Evolutionary conservation across 1,140 invertebrate species (phyloP).

Genomic region (Monochamus saltuarius): DNA sequence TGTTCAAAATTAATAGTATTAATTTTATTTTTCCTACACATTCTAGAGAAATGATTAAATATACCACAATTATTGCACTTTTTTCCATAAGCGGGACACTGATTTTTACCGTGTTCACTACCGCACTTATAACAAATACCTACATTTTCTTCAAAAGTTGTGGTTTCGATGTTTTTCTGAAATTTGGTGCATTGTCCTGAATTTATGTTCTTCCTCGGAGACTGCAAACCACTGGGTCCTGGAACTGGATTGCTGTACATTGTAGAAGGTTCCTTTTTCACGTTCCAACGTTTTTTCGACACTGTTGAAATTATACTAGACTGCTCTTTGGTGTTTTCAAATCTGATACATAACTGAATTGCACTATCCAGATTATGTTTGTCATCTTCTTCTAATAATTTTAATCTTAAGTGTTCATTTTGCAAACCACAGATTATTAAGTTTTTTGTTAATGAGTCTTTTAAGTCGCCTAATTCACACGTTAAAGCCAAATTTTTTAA

Average conservation of each 20-base stretch:
- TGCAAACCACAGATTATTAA: conserved; percentile 28
- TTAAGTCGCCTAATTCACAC: conserved; percentile 25
- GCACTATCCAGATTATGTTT: too few relatives aligned
- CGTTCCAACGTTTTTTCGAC: too few relatives aligned
- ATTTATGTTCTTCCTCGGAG: too few relatives aligned
- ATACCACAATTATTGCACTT: conserved; percentile 6
- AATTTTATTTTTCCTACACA: conserved; percentile 11
- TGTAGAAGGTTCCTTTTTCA: too few relatives aligned
- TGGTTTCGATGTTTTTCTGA: too few relatives aligned
- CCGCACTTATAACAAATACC: conserved; percentile 7
- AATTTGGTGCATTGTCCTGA: too few relatives aligned
- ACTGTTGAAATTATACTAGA: too few relatives aligned
- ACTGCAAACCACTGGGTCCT: too few relatives aligned
- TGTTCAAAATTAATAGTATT: not conserved
- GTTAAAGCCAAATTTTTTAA: conserved; percentile 19
- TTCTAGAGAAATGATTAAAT: conserved; percentile 6
- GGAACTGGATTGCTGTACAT: too few relatives aligned
- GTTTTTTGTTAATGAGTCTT: conserved; percentile 21
- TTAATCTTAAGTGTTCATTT: conserved; percentile 12
- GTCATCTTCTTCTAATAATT: too few relatives aligned
- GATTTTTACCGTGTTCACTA: conserved; percentile 1
- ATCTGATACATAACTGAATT: too few relatives aligned
- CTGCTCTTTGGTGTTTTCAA: too few relatives aligned
- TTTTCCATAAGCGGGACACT: conserved; percentile 10
- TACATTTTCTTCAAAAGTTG: not conserved